Conservation (phyloP, 1,140 invertebrate species). For the Drosophila ercepeae region DNA sequence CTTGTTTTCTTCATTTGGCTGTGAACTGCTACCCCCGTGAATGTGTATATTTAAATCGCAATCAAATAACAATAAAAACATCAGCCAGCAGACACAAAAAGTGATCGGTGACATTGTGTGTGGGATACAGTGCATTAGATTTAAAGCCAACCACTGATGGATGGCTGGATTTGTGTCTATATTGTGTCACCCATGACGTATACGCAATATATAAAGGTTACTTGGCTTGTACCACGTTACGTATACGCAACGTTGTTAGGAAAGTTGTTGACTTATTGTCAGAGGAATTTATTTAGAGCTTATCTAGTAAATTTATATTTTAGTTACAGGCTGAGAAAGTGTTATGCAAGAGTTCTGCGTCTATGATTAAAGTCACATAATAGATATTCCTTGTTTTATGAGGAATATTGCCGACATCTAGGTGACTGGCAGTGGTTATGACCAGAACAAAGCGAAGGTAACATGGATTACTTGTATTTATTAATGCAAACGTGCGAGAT, state of each 20-base stretch:
- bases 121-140: conserved; percentile 35
- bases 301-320: conserved; percentile 10
- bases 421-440: neutral
- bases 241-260: conserved; percentile 49
- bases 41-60: conserved; percentile 43
- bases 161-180: conserved; percentile 32
- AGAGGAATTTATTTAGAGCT: neutral
- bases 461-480: conserved; percentile 46
- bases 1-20: conserved; percentile 24
- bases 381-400: neutral
- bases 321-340: neutral
- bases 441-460: conserved; percentile 13
- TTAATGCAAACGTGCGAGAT: conserved; percentile 53
- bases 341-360: neutral
- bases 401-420: neutral
- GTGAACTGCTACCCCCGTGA: neutral
- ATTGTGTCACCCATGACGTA: conserved; percentile 42
- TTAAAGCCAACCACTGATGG: conserved; percentile 46
- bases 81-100: conserved; percentile 27
- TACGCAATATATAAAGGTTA: conserved; percentile 35
- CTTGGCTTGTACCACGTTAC: conserved; percentile 14
- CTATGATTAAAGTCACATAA: neutral
- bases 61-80: conserved; percentile 57
- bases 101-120: conserved; percentile 33
- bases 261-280: conserved; percentile 19